Evolutionary conservation across 2,797 vertebrate genomes (phyloP).

Genomic region (Numenius phaeopus): DNA sequence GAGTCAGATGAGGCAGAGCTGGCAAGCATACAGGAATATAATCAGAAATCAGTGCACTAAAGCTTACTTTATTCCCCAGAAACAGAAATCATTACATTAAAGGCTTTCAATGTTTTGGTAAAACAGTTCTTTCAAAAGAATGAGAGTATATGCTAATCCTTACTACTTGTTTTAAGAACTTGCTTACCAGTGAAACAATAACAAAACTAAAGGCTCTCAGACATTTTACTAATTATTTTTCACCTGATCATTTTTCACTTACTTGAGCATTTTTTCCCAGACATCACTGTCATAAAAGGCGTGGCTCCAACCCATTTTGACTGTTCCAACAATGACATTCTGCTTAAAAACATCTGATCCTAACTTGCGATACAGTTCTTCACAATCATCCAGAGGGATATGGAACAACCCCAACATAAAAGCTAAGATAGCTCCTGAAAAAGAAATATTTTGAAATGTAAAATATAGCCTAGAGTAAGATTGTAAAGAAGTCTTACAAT

Average conservation of each 20-base stretch:
- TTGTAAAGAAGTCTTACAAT: neutral
- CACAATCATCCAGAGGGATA: conserved; percentile 91
- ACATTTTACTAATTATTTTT: neutral
- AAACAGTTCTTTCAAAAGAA: conserved; percentile 18
- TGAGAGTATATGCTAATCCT: neutral
- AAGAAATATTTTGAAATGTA: conserved; percentile 32
- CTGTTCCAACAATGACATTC: conserved; percentile 94
- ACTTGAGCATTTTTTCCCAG: conserved; percentile 97
- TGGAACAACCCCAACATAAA: conserved; percentile 97
- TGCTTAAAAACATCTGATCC: conserved; percentile 96
- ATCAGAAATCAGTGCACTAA: conserved; percentile 19
- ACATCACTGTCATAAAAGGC: conserved; percentile 95
- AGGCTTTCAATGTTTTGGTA: neutral
- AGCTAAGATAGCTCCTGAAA: conserved; percentile 92
- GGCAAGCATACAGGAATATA: neutral
- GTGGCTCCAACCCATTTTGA: conserved; percentile 99
- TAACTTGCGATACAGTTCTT: conserved; percentile 92
- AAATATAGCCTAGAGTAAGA: neutral
- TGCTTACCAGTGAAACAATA: neutral
- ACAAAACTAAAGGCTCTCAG: neutral
- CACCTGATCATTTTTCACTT: conserved; percentile 71
- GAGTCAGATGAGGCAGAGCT: conserved; percentile 14
- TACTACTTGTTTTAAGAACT: neutral
- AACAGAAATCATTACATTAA: conserved; percentile 30
- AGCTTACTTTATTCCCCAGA: conserved; percentile 29